Base-by-base conservation (phyloP, 2,113 vertebrate species). In the Pavo muticus region DNA sequence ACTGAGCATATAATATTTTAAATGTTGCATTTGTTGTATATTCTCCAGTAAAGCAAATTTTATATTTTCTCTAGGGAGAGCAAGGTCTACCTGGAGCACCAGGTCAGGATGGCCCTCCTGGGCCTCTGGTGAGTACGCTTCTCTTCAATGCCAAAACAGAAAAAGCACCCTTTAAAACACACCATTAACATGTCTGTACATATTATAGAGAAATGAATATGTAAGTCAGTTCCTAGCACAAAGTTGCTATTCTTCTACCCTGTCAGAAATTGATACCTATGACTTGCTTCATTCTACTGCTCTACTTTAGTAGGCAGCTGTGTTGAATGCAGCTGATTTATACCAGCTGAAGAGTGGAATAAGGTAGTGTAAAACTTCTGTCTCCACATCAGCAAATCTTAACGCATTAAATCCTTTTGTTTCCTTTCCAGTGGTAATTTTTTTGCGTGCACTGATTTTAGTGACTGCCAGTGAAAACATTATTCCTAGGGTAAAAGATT, bases 31-130 rank as follows among this genome's bases (percentile, higher is more conserved):
- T 84, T 91, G 57, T 15, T 68, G 2, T 30, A 5, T 57, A 61
- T 42, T 5, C 44, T 72, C 61, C 78, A 37, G 40, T 78, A 88
- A 76, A 94, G 44, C 8, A 77, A 91, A 25, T 8, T 39, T 67
- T 72, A 13, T 94, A 6, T 80, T 89, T 97, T 57, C 20, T 79
- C 24, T 96, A 99, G 99, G 99, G 99, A 96, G 99, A 99, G 96
- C 99, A 99, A 99, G 99, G 99, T 88, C 96, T 99, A 67, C 99
- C 99, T 63, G 99, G 99, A 95, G 97, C 99, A 4, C 95, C 99
- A 32, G 99, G 99, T 89, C 99, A 99, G 95, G 98, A 99, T 45
- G 99, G 99, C 63, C 99, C 99, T 68, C 99, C 99, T 45, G 99
- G 99, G 64, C 99, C 99, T 40, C 97, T 99, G 98, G 99, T 99